A percentile compares a stretch with the other conserved stretches of the same genome.
phyloP scores from a whole-genome alignment of 2,113 vertebrate species.

The Symphodus melops region DNA sequence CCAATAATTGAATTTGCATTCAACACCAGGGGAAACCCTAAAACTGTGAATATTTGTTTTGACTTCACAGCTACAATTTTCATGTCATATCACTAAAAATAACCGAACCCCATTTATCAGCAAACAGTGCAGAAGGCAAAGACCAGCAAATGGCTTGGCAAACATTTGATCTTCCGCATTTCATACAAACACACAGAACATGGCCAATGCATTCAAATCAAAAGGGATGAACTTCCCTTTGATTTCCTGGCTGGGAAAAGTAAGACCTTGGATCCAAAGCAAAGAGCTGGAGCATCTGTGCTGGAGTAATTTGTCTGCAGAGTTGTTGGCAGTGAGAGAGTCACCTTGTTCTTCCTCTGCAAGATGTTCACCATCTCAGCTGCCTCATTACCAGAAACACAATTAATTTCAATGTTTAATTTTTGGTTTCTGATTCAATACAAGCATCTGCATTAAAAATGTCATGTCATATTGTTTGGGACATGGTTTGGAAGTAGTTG shows the following conservation, averaged over 20 bases:
- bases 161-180: constrained; percentile 46
- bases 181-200: constrained; percentile 17
- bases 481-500: not conserved
- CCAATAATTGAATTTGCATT: constrained; percentile 17
- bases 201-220: constrained; percentile 40
- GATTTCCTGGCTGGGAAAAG: constrained; percentile 51
- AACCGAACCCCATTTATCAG: constrained; percentile 16
- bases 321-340: constrained; percentile 51
- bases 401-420: constrained; percentile 38
- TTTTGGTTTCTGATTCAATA: constrained; percentile 48
- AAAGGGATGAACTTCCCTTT: constrained; percentile 54
- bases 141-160: constrained; percentile 27
- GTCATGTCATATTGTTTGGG: constrained; percentile 6
- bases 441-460: constrained; percentile 22
- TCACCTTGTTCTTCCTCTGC: constrained; percentile 54
- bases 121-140: constrained; percentile 1
- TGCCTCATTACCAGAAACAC: constrained; percentile 54
- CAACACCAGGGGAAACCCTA: not conserved
- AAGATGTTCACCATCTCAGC: constrained; percentile 64
- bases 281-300: constrained; percentile 54
- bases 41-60: not conserved
- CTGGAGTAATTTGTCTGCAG: constrained; percentile 49
- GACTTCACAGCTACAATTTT: not conserved
- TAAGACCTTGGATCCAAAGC: constrained; percentile 47
- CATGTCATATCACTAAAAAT: not conserved